Percentiles rank a stretch among this genome's conserved stretches.
phyloP scores from a whole-genome alignment of 2,888 invertebrate species.

The Tenthredo livida region DNA sequence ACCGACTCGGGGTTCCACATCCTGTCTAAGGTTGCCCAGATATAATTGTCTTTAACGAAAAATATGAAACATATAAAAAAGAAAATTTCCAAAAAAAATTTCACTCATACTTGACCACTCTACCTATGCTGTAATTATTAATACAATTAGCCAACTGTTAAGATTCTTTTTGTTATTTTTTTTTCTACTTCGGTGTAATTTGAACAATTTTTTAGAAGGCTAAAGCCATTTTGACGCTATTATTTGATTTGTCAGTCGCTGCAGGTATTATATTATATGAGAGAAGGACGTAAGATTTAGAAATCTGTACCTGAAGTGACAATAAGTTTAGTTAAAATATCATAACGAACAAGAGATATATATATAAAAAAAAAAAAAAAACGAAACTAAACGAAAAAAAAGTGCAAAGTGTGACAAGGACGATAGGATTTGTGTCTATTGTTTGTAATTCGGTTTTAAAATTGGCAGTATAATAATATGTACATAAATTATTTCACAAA shows the following conservation, averaged over 20 bases:
- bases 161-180: neutral
- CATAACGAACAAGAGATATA: too few relatives aligned
- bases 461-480: neutral
- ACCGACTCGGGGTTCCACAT: neutral
- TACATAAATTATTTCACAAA: neutral
- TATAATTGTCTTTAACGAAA: neutral
- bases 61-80: neutral
- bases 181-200: neutral
- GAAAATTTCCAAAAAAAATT: neutral
- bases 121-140: neutral
- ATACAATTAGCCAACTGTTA: neutral
- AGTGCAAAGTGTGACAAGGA: conserved; percentile 41
- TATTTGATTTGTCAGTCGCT: neutral
- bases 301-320: neutral
- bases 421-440: neutral
- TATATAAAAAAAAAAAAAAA: neutral
- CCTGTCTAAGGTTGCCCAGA: neutral
- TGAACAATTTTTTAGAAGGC: neutral
- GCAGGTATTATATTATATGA: neutral
- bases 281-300: conserved; percentile 22
- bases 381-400: neutral
- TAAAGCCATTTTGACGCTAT: neutral
- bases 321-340: conserved; percentile 1
- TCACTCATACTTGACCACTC: neutral
- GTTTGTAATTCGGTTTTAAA: conserved; percentile 1